Evolutionary conservation across 2,113 vertebrate genomes (phyloP).

Genomic region (Catharus minimus): DNA sequence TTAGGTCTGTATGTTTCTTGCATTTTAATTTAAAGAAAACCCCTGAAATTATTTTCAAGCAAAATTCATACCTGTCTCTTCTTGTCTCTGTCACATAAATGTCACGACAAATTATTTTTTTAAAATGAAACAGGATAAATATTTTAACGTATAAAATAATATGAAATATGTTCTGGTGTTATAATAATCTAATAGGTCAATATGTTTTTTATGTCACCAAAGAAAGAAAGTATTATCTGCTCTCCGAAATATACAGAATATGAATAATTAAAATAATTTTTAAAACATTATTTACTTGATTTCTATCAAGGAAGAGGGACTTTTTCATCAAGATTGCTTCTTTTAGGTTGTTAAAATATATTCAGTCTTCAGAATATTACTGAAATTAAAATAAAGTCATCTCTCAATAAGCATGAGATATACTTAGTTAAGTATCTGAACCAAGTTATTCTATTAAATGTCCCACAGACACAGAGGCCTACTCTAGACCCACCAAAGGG

Average conservation of each 20-base stretch:
- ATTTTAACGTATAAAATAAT: not conserved
- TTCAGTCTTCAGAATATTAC: not conserved
- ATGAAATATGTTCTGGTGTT: not conserved
- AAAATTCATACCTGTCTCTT: not conserved
- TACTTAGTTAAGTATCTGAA: not conserved
- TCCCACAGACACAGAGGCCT: not conserved
- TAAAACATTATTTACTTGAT: not conserved
- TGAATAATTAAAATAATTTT: not conserved
- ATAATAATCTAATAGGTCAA: not conserved
- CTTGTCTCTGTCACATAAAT: not conserved
- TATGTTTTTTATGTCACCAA: not conserved
- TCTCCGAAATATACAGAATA: not conserved
- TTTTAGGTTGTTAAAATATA: not conserved
- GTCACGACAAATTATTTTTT: not conserved
- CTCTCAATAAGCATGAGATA: not conserved
- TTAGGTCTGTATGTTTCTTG: not conserved
- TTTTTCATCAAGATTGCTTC: not conserved
- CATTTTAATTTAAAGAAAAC: not conserved
- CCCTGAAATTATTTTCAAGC: not conserved
- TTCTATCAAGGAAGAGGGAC: not conserved
- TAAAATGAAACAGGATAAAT: not conserved
- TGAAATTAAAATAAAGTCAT: not conserved
- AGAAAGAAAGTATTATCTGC: not conserved
- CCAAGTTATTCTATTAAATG: not conserved
- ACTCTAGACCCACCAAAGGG: not conserved